These are phyloP conservation scores for Drosophila mettleri DNA, from an alignment of 2,888 invertebrate species.

Conservation along the genomic window DNA sequence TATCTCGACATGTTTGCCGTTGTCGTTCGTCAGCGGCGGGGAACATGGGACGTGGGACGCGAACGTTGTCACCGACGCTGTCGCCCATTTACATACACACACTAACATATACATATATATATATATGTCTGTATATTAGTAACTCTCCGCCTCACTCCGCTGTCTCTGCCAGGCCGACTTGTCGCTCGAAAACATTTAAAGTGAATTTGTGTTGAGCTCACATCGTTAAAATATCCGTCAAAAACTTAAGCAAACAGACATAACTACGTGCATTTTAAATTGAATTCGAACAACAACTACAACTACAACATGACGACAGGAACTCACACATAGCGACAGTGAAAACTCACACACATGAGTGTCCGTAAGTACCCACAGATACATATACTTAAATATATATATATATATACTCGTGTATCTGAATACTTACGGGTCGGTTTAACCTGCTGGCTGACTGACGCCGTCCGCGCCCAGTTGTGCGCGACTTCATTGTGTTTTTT, in stretches of 20 bases:
- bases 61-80: slow-evolving; percentile 57
- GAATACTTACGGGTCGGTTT: slow-evolving; percentile 62
- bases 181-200: slow-evolving; percentile 74
- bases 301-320: slow-evolving; percentile 34
- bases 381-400: slow-evolving; percentile 18
- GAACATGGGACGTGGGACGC: slow-evolving; percentile 43
- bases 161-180: slow-evolving; percentile 42
- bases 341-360: slow-evolving; percentile 70
- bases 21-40: slow-evolving; percentile 67
- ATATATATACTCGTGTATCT: slow-evolving; percentile 26
- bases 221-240: slow-evolving; percentile 83
- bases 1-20: slow-evolving; percentile 78
- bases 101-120: slow-evolving; percentile 23
- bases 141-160: slow-evolving; percentile 19
- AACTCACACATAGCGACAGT: slow-evolving; percentile 62
- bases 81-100: slow-evolving; percentile 47
- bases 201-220: slow-evolving; percentile 81
- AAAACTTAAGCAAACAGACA: slow-evolving; percentile 83
- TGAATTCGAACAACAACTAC: slow-evolving; percentile 74
- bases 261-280: slow-evolving; percentile 80
- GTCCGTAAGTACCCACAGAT: slow-evolving; percentile 36
- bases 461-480: slow-evolving; percentile 72
- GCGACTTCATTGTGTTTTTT: slow-evolving; percentile 46
- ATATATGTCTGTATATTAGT: slow-evolving; percentile 6
- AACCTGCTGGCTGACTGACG: slow-evolving; percentile 57